A percentile compares a stretch with the other conserved stretches of the same genome.
These are phyloP conservation scores for Pteromalus puparum DNA, from an alignment of 1,140 invertebrate genomes.

Conservation along the genomic window DNA sequence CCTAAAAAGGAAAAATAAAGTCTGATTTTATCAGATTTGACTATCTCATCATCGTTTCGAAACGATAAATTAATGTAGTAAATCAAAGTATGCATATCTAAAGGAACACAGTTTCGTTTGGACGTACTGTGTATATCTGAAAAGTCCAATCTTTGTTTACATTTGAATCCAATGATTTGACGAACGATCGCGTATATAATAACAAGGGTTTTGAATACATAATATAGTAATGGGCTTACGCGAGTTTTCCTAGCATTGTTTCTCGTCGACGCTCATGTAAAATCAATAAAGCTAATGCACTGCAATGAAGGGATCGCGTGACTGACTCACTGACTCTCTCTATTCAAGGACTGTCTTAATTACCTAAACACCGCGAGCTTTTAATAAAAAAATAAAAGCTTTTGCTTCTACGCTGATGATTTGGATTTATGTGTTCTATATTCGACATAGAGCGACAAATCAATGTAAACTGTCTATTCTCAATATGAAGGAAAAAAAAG, in stretches of 20 bases:
- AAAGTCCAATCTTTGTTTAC: too few relatives aligned
- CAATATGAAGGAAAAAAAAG: background rate
- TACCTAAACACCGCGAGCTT: background rate
- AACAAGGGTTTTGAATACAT: too few relatives aligned
- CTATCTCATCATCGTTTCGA: too few relatives aligned
- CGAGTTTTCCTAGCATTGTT: background rate
- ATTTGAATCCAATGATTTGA: too few relatives aligned
- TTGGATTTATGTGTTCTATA: background rate
- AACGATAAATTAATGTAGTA: too few relatives aligned
- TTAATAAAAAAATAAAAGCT: background rate
- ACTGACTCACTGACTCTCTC: background rate
- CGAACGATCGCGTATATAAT: too few relatives aligned
- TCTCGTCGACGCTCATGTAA: background rate
- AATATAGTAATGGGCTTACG: background rate
- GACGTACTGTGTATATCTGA: too few relatives aligned
- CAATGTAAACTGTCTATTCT: background rate
- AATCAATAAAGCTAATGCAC: background rate
- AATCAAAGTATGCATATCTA: too few relatives aligned
- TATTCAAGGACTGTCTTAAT: background rate
- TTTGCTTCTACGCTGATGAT: background rate
- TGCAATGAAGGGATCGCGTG: background rate
- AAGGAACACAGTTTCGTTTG: too few relatives aligned
- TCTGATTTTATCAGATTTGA: too few relatives aligned
- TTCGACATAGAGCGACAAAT: background rate
- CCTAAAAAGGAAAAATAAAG: too few relatives aligned